Percentiles rank a stretch among this genome's conserved stretches.
These are phyloP conservation scores for Lepidocyrtinus sp. DNA, from an alignment of 2,888 invertebrate genomes.

Conservation along the genomic window DNA sequence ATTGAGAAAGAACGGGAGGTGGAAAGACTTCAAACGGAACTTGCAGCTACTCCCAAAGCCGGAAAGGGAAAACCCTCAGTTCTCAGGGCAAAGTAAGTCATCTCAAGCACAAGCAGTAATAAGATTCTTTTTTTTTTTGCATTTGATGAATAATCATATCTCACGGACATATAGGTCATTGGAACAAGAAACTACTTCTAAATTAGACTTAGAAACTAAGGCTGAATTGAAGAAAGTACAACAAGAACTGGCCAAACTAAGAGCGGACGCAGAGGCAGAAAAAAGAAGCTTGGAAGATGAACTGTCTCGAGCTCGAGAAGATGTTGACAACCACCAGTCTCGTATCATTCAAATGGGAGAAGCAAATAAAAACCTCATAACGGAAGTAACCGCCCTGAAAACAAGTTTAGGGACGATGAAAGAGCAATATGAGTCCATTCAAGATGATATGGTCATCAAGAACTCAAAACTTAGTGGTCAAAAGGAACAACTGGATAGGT, in stretches of 20 bases:
- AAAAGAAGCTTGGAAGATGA: slow-evolving; percentile 79
- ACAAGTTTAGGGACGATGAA: slow-evolving; percentile 74
- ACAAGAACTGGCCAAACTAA: slow-evolving; percentile 66
- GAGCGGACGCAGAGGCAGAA: slow-evolving; percentile 60
- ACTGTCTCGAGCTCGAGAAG: slow-evolving; percentile 80
- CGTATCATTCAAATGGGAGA: slow-evolving; percentile 65
- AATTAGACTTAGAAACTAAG: slow-evolving; percentile 64
- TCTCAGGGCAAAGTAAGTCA: slow-evolving; percentile 74
- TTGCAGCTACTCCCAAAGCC: slow-evolving; percentile 71
- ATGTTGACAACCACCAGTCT: slow-evolving; percentile 78
- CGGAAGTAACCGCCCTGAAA: slow-evolving; percentile 65
- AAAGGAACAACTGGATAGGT: slow-evolving; percentile 85
- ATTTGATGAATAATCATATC: background rate
- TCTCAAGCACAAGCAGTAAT: background rate
- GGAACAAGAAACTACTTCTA: slow-evolving; percentile 58
- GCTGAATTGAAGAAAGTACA: slow-evolving; percentile 68
- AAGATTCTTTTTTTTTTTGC: background rate
- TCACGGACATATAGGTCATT: slow-evolving; percentile 51
- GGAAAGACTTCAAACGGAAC: slow-evolving; percentile 82
- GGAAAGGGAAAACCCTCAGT: slow-evolving; percentile 39
- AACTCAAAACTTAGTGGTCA: slow-evolving; percentile 87
- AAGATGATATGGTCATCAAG: slow-evolving; percentile 87
- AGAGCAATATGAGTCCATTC: slow-evolving; percentile 85
- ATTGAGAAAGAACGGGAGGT: slow-evolving; percentile 85
- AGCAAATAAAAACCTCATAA: slow-evolving; percentile 64